Evolutionary conservation across 2,113 vertebrate species (phyloP), one percentile per base, ranked within the genome.

Genomic region (Prunella himalayana): DNA sequence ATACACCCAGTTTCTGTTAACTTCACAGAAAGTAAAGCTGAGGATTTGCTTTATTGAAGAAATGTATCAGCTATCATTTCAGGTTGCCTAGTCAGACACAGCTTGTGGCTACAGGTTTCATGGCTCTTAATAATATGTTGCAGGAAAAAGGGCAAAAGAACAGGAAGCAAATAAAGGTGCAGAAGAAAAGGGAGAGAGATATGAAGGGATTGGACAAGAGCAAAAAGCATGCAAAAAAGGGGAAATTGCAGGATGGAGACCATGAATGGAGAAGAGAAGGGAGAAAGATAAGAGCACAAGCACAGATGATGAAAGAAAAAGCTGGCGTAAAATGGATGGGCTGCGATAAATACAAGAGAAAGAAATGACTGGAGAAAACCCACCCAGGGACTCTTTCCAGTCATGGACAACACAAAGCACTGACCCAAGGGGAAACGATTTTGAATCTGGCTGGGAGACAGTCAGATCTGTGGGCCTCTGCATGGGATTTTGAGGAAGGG

Each of bases 321-420:
- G 13, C 33, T 77, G 63, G 10, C 18, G 1, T 41, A 86, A 95
- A 96, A 93, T 86, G 63, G 63, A 80, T 70, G 75, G 54, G 53
- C 50, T 87, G 33, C 50, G 59, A n/a, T 39, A 68, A 90, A 88
- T 88, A 68, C 41, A 89, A 82, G 86, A 79, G 84, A 91, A 94
- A 85, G 49, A 87, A 92, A 79, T 75, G 56, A 50, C n/a, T 72
- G 91, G 86, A 90, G 84, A 86, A 89, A 89, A 95, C 56, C 45
- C 63, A 90, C 60, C 54, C 88, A 63, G 60, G 63, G 79, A 54
- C 42, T 81, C 82, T 87, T 86, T 70, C 82, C 66, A 91, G 78
- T 82, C 82, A 63, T 77, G 71, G 87, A 54, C 50, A 88, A 39
- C 90, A 96, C 84, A 95, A 91, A 95, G 91, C 66, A n/a, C 59